Percentiles rank a stretch among this genome's conserved stretches.
Conservation (phyloP, 2,888 invertebrate species). For the Cyrtodaria siliqua region DNA sequence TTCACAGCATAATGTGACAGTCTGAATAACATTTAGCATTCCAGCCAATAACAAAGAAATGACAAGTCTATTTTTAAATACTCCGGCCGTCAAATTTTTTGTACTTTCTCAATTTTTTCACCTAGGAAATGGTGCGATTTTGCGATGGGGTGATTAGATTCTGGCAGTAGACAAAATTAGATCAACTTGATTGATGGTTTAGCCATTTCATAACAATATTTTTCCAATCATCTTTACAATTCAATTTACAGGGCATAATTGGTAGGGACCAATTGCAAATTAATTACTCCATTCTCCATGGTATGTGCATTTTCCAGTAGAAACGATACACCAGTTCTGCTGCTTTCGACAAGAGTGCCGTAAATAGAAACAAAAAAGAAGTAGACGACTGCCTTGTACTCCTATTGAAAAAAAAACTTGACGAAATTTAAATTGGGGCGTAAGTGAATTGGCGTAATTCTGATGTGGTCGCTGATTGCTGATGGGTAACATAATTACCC, state of each 20-base stretch:
- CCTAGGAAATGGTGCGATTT: background rate
- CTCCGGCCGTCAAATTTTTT: conserved; percentile 40
- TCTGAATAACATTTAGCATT: conserved; percentile 30
- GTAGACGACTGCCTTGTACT: background rate
- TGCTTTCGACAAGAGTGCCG: background rate
- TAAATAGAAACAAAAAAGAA: background rate
- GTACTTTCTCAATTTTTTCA: conserved; percentile 27
- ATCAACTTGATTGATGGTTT: conserved; percentile 57
- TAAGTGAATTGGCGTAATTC: conserved; percentile 27
- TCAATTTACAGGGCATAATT: conserved; percentile 64
- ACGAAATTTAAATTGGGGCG: conserved; percentile 34
- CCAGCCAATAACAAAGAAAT: conserved; percentile 44
- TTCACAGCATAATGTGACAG: conserved; percentile 45
- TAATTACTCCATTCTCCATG: conserved; percentile 51
- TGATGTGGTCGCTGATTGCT: no score
- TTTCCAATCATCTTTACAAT: conserved; percentile 64
- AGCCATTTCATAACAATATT: conserved; percentile 67
- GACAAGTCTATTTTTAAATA: conserved; percentile 63
- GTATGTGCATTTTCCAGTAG: no score
- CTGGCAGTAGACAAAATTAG: conserved; percentile 60
- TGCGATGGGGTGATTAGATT: conserved; percentile 34
- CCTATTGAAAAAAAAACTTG: conserved; percentile 4
- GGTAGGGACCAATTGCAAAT: conserved; percentile 62
- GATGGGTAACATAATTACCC: conserved; percentile 35
- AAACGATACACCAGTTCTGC: background rate